These are phyloP conservation scores for Amiota mariae DNA, from an alignment of 2,888 invertebrate genomes.

Conservation along the genomic window DNA sequence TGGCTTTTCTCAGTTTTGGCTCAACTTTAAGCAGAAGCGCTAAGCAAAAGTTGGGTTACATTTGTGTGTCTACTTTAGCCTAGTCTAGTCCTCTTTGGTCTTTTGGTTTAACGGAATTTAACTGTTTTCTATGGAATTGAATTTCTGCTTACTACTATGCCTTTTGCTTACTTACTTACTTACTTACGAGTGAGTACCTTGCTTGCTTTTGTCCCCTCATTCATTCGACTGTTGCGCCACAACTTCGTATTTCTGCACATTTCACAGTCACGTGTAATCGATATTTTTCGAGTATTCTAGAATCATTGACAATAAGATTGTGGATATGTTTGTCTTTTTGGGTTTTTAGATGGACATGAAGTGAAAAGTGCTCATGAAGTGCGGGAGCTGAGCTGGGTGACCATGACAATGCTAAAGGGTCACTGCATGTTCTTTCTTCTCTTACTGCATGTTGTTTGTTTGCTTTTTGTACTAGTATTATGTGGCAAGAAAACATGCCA, in stretches of 20 bases:
- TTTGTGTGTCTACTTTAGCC: conserved; percentile 49
- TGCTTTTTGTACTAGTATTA: not conserved
- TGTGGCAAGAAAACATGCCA: conserved; percentile 53
- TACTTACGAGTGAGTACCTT: too few species aligned
- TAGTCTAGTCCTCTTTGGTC: conserved; percentile 48
- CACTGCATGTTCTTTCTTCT: conserved; percentile 49
- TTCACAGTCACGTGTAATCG: conserved; percentile 62
- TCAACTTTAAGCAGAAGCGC: not conserved
- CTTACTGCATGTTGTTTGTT: conserved; percentile 18
- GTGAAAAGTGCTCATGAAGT: not conserved
- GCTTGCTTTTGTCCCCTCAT: not conserved
- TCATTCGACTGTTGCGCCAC: not conserved
- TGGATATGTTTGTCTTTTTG: not conserved
- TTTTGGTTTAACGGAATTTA: conserved; percentile 60
- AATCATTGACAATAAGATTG: conserved; percentile 42
- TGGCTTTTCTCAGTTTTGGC: conserved; percentile 33
- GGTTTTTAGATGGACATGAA: not conserved
- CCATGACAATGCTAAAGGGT: conserved; percentile 43
- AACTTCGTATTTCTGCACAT: not conserved
- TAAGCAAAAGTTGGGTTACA: conserved; percentile 24
- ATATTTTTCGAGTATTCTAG: conserved; percentile 60
- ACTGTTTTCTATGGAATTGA: conserved; percentile 65
- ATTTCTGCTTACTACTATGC: conserved; percentile 47
- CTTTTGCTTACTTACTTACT: not conserved
- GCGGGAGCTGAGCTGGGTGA: not conserved